Conservation (phyloP, 2,113 vertebrate genomes). For the Nibea coibor region DNA sequence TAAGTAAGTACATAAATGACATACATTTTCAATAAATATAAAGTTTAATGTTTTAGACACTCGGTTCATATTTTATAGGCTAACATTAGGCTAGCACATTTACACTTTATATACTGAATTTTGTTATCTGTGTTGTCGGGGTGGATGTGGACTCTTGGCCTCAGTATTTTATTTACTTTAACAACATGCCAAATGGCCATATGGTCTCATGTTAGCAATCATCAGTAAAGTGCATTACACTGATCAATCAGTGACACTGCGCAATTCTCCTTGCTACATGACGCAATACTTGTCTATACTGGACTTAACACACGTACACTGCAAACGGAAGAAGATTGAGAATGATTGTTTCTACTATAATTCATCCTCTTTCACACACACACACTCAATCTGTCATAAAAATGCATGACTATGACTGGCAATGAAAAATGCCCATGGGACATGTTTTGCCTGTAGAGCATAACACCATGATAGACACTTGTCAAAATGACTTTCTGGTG, state of each 20-base stretch:
- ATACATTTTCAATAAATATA: too few species aligned
- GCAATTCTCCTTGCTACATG: conserved; percentile 27
- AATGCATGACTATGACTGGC: conserved; percentile 11
- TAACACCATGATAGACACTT: conserved; percentile 19
- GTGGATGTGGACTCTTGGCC: not conserved
- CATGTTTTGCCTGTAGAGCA: conserved; percentile 19
- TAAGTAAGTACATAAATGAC: not conserved
- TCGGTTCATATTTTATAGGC: too few species aligned
- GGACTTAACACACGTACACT: conserved; percentile 12
- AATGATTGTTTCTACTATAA: conserved; percentile 1
- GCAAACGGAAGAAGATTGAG: conserved; percentile 25
- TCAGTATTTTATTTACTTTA: not conserved
- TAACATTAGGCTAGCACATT: too few species aligned
- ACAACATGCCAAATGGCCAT: not conserved
- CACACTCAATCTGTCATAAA: conserved; percentile 11
- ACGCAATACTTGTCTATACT: conserved; percentile 19
- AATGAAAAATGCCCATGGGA: conserved; percentile 20
- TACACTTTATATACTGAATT: too few species aligned
- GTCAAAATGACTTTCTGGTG: conserved; percentile 30
- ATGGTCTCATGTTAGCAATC: not conserved
- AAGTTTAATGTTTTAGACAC: too few species aligned
- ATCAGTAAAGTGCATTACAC: conserved; percentile 32
- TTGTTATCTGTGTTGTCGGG: not conserved
- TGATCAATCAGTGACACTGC: conserved; percentile 50
- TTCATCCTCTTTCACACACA: conserved; percentile 12